Base-by-base conservation (phyloP, 2,797 vertebrate species). In the Chaenodraco wilsoni region DNA sequence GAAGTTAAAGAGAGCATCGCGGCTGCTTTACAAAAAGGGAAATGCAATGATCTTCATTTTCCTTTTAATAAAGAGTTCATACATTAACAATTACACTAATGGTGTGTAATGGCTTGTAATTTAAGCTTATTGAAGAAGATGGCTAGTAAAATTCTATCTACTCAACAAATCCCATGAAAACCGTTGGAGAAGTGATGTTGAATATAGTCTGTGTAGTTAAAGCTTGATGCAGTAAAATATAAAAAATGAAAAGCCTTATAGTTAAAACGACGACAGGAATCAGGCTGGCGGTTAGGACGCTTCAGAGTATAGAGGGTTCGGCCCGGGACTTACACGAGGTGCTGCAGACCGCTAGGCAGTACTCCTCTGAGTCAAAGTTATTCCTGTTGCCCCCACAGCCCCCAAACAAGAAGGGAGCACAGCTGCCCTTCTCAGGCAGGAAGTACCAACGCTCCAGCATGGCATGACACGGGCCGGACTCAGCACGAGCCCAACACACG, bases 321-420 rank as follows among this genome's bases (percentile, higher is more conserved):
- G 4, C 82, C 84, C 43, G 67, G 68, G 81, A 98, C 98, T 99
- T 98, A 99, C 97, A 94, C 95, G 97, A 96, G 96, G 96, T 96
- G 95, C 96, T 95, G 97, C 97, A 89, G 94, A 97, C 96, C 95
- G 94, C 96, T 92, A 98, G 91, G 96, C 98, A 99, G 97, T 99
- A 99, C 69, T 98, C 97, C 94, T 99, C 96, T 5, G 97, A 97
- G 78, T 96, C 97, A 98, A 99, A 99, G 97, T 99, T 99, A 97
- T 99, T 99, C 93, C 97, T 95, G 96, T 99, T 99, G 90, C 98
- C 98, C 43, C 97, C 98, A 70, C 98, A 99, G 94, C 98, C 98
- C 90, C 98, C 97, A 89, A 98, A 99, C 95, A 96, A 96, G 96
- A 99, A 99, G 75, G 96, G 96, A 49, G 92, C 95, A n/a, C 98